These are phyloP conservation scores for Phoeniculus purpureus DNA, from an alignment of 2,797 vertebrate genomes.

Conservation along the genomic window DNA sequence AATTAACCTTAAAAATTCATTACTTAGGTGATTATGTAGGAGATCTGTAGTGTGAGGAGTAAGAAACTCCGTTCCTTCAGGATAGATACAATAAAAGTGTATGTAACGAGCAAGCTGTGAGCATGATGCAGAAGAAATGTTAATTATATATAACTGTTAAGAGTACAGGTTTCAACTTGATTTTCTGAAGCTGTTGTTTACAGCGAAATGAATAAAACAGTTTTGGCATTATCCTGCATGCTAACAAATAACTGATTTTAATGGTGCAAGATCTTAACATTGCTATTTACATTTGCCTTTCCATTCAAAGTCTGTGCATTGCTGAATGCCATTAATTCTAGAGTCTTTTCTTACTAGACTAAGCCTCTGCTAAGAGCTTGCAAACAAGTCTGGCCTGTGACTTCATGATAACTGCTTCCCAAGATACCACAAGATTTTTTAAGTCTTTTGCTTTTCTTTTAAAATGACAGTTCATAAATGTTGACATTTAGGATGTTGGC, in stretches of 20 bases:
- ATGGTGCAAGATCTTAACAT: neutral
- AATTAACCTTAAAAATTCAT: neutral
- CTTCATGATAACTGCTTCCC: fast-evolving
- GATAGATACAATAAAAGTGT: neutral
- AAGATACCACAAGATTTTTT: neutral
- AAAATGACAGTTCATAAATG: neutral
- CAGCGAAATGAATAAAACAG: neutral
- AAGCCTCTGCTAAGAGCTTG: neutral
- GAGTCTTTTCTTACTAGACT: neutral
- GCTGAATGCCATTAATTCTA: neutral
- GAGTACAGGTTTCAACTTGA: neutral
- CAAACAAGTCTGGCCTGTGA: neutral
- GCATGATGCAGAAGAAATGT: neutral
- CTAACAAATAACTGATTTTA: neutral
- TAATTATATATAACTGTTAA: neutral
- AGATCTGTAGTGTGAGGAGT: neutral
- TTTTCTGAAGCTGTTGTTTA: neutral
- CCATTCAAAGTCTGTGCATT: neutral
- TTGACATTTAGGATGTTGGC: neutral
- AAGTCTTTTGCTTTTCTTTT: neutral
- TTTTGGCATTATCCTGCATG: neutral
- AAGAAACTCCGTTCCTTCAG: neutral
- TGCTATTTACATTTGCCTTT: neutral
- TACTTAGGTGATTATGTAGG: neutral
- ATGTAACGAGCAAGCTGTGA: neutral